These are phyloP conservation scores for Anoura caudifer DNA, from an alignment of 2,113 vertebrate species.

Conservation along the genomic window DNA sequence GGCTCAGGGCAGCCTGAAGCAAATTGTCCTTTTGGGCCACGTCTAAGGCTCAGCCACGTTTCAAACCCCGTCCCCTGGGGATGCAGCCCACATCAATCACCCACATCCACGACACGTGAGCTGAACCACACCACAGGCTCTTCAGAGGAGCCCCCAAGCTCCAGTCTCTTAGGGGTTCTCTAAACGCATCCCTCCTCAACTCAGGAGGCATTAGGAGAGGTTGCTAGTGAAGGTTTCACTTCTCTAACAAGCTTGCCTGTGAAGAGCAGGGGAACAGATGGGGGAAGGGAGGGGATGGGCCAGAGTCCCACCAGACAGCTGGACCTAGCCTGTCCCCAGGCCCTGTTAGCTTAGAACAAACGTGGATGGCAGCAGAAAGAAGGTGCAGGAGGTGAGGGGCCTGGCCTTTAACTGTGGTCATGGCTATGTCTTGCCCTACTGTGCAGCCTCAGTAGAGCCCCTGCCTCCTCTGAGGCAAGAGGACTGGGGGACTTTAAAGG, in stretches of 20 bases:
- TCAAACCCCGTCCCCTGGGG: conserved; percentile 63
- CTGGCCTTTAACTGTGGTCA: not conserved
- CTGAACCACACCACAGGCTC: not conserved
- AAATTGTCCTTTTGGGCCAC: conserved; percentile 70
- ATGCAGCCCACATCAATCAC: conserved; percentile 73
- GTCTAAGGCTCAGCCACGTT: conserved; percentile 75
- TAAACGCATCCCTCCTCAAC: not conserved
- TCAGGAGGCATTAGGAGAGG: not conserved
- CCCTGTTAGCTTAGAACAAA: not conserved
- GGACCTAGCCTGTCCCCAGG: not conserved
- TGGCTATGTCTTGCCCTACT: not conserved
- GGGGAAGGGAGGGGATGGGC: too few relatives aligned
- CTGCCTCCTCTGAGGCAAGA: not conserved
- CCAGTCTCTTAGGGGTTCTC: not conserved
- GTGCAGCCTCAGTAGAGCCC: not conserved
- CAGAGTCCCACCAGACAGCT: not conserved
- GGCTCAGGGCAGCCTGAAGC: conserved; percentile 54
- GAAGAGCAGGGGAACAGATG: not conserved
- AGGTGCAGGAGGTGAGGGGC: not conserved
- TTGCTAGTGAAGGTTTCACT: not conserved
- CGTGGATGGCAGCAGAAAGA: not conserved
- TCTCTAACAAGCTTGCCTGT: not conserved
- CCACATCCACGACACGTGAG: conserved; percentile 63
- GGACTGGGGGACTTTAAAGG: not conserved
- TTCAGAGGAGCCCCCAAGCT: not conserved